Evolutionary conservation across 2,888 invertebrate genomes (phyloP), one percentile per base, ranked within the genome.

Genomic region (Orthosia incerta): DNA sequence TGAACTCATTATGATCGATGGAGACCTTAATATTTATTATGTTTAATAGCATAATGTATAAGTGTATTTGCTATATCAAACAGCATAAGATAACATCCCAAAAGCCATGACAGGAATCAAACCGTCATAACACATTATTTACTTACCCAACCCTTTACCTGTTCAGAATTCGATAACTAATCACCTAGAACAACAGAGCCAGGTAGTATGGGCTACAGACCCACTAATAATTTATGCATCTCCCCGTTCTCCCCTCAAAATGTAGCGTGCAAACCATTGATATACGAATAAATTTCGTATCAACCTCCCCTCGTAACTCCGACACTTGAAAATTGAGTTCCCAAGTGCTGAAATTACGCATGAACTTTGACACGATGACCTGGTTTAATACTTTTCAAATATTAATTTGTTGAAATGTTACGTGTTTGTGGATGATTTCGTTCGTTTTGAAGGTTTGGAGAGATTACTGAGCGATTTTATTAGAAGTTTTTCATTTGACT

Each of bases 291-390:
- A 83, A 75, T 78, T 79, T 71, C 48, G 26, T 60, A 64, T 71
- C 59, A 68, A 74, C 53, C 50, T 45, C 50, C 74, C 31, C 18
- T 64, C 62, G 26, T 70, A 64, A 83, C 71, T 75, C 56, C 57
- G 79, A 79, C 84, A 79, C 76, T 83, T 76, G 63, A 68, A 80
- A 86, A 84, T 86, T 83, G 77, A 84, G 80, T 83, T 82, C 61
- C 61, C 62, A 77, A 72, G 71, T 74, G 64, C 64, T 67, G 50
- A 31, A 72, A 80, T 79, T 79, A 82, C 80, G 71, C 76, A 74
- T 72, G 60, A 78, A 75, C 74, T 79, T 79, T 79, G 77, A 76
- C 85, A 83, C 61, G 60, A 68, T 85, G 76, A 75, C 84, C 83
- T 67, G 59, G 76, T 83, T 84, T 72, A 65, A 62, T 74, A 77